Conservation (phyloP, 1,140 invertebrate species). For the Drosophila tsacasi region DNA sequence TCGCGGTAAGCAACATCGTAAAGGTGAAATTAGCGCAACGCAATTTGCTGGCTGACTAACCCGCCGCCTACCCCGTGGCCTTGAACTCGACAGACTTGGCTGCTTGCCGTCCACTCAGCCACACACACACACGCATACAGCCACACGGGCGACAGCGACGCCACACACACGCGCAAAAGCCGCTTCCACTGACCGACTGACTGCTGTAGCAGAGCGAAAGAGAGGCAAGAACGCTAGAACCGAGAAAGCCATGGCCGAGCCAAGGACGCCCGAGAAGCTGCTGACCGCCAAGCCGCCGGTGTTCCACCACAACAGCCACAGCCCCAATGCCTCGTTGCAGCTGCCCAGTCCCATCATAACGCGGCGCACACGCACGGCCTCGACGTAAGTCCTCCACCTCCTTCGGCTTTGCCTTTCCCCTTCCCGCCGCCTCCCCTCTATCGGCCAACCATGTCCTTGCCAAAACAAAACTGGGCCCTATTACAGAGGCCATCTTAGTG, state of each 20-base stretch:
- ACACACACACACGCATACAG: constrained; percentile 12
- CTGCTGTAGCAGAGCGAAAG: neutral
- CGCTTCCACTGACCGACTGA: constrained; percentile 20
- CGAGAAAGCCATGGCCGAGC: constrained; percentile 61
- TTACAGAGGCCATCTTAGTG: neutral
- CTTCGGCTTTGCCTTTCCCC: neutral
- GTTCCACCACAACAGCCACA: constrained; percentile 76
- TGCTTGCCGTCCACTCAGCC: constrained; percentile 63
- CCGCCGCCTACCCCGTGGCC: constrained; percentile 46
- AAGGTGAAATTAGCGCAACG: constrained; percentile 53
- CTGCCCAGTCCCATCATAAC: constrained; percentile 93
- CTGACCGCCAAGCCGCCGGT: constrained; percentile 73
- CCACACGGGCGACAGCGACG: neutral
- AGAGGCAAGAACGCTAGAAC: constrained; percentile 11
- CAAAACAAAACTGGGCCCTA: constrained; percentile 2
- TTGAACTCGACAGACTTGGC: constrained; percentile 76
- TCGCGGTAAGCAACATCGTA: constrained; percentile 36
- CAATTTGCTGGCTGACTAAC: constrained; percentile 72
- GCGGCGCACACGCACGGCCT: constrained; percentile 90
- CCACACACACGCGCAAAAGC: constrained; percentile 33
- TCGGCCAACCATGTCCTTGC: neutral
- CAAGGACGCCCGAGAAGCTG: constrained; percentile 80
- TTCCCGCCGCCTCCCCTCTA: neutral
- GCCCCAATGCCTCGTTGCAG: constrained; percentile 86
- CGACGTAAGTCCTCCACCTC: constrained; percentile 88